A percentile compares a stretch with the other conserved stretches of the same genome.
These are phyloP conservation scores for Zaprionus ghesquierei DNA, from an alignment of 1,140 invertebrate species.

Conservation along the genomic window DNA sequence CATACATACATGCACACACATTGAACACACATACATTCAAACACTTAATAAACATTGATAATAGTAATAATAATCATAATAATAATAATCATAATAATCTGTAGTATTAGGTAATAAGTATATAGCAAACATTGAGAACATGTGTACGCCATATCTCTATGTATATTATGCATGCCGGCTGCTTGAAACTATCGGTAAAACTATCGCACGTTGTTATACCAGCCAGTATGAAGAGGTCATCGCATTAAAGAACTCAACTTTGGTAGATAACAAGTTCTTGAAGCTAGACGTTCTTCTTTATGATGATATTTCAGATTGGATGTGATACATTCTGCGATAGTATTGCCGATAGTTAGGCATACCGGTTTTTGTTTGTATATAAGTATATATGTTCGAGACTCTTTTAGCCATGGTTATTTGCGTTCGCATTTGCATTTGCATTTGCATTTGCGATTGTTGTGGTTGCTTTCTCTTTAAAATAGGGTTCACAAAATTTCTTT, in stretches of 20 bases:
- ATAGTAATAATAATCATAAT: constrained; percentile 42
- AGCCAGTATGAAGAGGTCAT: background rate
- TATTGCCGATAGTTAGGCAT: background rate
- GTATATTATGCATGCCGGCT: constrained; percentile 16
- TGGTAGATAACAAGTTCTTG: background rate
- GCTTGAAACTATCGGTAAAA: background rate
- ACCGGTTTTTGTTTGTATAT: constrained; percentile 31
- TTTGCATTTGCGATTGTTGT: constrained; percentile 22
- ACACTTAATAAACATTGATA: constrained; percentile 79
- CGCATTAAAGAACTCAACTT: background rate
- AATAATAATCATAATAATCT: constrained; percentile 58
- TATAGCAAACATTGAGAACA: constrained; percentile 74
- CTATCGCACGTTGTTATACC: background rate
- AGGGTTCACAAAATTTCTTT: constrained; percentile 65
- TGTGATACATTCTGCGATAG: background rate
- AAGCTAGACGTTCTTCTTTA: background rate
- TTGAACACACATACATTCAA: constrained; percentile 70
- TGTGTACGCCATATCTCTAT: constrained; percentile 29
- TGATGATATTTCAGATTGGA: background rate
- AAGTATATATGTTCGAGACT: constrained; percentile 68
- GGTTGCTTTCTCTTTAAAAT: constrained; percentile 48
- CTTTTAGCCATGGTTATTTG: constrained; percentile 71
- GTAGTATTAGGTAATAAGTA: constrained; percentile 67
- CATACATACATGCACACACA: constrained; percentile 62
- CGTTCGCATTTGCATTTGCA: constrained; percentile 29